phyloP scores from a whole-genome alignment of 2,113 vertebrate genomes.

The Pelecanoides urinatrix region DNA sequence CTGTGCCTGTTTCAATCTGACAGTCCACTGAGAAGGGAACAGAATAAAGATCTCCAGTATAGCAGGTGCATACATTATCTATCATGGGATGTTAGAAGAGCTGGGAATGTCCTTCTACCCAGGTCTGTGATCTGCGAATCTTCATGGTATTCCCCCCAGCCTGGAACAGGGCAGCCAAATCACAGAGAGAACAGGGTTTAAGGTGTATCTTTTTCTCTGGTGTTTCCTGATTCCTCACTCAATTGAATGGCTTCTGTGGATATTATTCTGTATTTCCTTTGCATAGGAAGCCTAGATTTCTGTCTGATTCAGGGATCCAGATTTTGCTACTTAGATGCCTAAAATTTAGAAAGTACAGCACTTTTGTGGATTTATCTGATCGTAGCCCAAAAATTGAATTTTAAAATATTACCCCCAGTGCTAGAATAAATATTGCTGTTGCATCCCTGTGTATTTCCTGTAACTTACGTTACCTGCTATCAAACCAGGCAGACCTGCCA shows the following conservation, averaged over 20 bases:
- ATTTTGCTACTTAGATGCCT: not conserved
- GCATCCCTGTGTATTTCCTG: not conserved
- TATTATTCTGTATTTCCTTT: not conserved
- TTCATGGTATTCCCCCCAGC: not conserved
- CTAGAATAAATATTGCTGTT: not conserved
- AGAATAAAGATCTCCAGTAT: not conserved
- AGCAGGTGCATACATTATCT: not conserved
- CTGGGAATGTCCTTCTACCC: not conserved
- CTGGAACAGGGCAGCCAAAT: not conserved
- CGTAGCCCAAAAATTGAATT: not conserved
- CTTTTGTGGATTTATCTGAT: not conserved
- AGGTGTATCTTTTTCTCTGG: not conserved
- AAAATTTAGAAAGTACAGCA: not conserved
- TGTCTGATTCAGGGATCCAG: not conserved
- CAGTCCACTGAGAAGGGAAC: not conserved
- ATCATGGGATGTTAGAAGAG: not conserved
- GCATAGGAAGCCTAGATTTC: not conserved
- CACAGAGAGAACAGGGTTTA: not conserved
- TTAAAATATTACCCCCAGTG: not conserved
- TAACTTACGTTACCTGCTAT: constrained; percentile 13
- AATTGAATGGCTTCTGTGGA: not conserved
- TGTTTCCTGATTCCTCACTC: not conserved
- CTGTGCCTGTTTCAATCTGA: not conserved
- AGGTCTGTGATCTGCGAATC: not conserved
- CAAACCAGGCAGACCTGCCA: constrained; percentile 39